Evolutionary conservation across 92 coral and sea anemone genomes (phyloP).

Genomic region (Porites evermanni): DNA sequence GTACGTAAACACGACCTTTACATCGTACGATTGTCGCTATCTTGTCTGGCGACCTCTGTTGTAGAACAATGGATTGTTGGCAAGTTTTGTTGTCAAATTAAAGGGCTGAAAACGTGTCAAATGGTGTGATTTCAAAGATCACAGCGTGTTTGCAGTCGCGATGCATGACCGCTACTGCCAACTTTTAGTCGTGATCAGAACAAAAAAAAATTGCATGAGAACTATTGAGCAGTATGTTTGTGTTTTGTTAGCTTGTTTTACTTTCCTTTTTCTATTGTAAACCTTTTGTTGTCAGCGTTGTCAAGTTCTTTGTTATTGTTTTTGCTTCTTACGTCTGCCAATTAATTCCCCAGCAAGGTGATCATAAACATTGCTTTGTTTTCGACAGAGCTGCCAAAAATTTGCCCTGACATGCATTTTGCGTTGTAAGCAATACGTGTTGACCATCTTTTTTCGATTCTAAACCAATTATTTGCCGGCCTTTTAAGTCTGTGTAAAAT

Average conservation of each 20-base stretch:
- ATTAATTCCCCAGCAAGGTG: background rate
- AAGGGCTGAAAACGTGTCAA: constrained; percentile 4
- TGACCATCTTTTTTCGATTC: background rate
- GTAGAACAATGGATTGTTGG: constrained; percentile 13
- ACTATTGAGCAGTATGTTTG: background rate
- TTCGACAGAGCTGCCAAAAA: background rate
- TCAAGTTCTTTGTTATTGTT: background rate
- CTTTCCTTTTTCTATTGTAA: background rate
- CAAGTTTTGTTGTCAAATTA: constrained; percentile 5
- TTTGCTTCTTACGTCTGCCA: background rate
- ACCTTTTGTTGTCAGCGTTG: background rate
- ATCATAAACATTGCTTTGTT: background rate
- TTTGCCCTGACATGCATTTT: background rate
- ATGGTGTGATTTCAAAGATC: background rate
- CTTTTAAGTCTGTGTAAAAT: background rate
- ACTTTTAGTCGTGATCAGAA: background rate
- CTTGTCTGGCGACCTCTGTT: constrained; percentile 2
- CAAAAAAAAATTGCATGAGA: background rate
- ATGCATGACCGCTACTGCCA: background rate
- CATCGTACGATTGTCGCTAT: background rate
- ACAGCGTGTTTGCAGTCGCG: constrained; percentile 2
- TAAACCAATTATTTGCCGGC: background rate
- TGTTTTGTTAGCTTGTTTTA: background rate
- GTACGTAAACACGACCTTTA: background rate
- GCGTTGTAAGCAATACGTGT: background rate